A percentile compares a stretch with the other conserved stretches of the same genome.
phyloP scores from a whole-genome alignment of 2,113 vertebrate genomes.

The Misgurnus anguillicaudatus region DNA sequence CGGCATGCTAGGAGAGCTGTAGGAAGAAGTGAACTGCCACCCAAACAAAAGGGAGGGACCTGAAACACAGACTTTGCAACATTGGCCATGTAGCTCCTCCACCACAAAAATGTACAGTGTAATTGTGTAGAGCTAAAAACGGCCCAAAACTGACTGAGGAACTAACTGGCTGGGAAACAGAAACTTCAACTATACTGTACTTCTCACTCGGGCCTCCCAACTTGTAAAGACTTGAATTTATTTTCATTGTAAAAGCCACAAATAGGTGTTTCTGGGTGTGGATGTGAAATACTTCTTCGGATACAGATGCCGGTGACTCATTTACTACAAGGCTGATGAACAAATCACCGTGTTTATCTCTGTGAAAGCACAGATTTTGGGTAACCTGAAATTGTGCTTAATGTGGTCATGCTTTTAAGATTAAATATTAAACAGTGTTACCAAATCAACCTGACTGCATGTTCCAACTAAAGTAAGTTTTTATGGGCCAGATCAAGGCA shows the following conservation, averaged over 20 bases:
- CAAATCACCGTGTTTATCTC: neutral
- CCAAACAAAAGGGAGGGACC: constrained; percentile 47
- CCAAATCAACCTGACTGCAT: neutral
- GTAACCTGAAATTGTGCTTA: neutral
- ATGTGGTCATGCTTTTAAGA: neutral
- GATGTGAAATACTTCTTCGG: constrained; percentile 32
- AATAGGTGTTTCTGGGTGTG: constrained; percentile 42
- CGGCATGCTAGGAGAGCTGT: constrained; percentile 37
- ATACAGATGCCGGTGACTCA: constrained; percentile 39
- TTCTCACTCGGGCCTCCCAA: constrained; percentile 12
- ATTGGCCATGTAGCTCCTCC: constrained; percentile 8
- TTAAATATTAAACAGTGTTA: neutral
- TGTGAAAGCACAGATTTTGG: neutral
- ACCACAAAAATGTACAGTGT: constrained; percentile 28
- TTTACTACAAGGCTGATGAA: neutral
- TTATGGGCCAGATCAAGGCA: neutral
- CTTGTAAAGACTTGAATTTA: constrained; percentile 43
- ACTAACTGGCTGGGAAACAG: constrained; percentile 19
- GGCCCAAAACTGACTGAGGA: constrained; percentile 31
- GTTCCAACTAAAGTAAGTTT: neutral
- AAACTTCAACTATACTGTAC: constrained; percentile 11
- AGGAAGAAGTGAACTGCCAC: constrained; percentile 44
- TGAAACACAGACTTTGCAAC: neutral
- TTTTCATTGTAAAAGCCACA: neutral
- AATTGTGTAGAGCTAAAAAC: constrained; percentile 33